Percentiles rank a stretch among this genome's conserved stretches.
These are phyloP conservation scores for Euborellia annulipes DNA, from an alignment of 1,140 invertebrate species.

Conservation along the genomic window DNA sequence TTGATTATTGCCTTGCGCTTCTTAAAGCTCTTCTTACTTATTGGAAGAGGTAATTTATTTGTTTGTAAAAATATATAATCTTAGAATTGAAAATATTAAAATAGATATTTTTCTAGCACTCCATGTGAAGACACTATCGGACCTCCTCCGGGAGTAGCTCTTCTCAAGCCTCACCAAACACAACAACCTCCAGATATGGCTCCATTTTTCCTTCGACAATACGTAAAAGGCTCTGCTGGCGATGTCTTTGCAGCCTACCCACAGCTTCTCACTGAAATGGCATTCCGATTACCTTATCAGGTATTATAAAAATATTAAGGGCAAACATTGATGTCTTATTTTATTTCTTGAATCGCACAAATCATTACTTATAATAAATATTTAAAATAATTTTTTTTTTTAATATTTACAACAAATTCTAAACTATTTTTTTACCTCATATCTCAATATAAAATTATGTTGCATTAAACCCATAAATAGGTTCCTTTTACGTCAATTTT, in stretches of 20 bases:
- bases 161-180: conserved; percentile 68
- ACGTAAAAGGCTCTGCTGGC: conserved; percentile 75
- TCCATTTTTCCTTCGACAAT: conserved; percentile 86
- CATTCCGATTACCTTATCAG: conserved; percentile 84
- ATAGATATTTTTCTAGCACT: conserved; percentile 21
- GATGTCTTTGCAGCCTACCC: conserved; percentile 92
- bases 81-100: neutral
- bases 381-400: too few species aligned
- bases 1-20: conserved; percentile 66
- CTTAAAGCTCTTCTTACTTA: conserved; percentile 64
- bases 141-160: conserved; percentile 25
- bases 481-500: too few species aligned
- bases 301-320: conserved; percentile 38
- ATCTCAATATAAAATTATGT: too few species aligned
- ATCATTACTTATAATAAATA: too few species aligned
- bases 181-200: conserved; percentile 81
- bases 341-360: too few species aligned
- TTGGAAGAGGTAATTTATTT: conserved; percentile 47
- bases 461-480: too few species aligned
- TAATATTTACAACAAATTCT: too few species aligned
- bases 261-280: conserved; percentile 87
- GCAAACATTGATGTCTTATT: too few species aligned
- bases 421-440: too few species aligned
- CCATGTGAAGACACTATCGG: conserved; percentile 29
- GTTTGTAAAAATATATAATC: too few species aligned